Conservation (phyloP, 2,113 vertebrate genomes). For the Martes martes region DNA sequence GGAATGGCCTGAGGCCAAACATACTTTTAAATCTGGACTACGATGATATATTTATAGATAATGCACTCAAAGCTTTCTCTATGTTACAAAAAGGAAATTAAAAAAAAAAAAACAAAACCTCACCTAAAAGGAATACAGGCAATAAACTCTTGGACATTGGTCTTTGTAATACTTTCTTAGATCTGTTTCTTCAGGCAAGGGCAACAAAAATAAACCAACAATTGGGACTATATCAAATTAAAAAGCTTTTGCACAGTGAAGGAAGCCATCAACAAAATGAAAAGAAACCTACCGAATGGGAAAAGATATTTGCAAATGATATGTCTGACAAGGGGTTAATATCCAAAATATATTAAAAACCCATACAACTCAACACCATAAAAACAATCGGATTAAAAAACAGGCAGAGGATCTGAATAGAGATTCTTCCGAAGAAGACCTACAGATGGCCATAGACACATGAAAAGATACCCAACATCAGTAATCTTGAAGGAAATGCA, state of each 20-base stretch:
- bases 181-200: not conserved
- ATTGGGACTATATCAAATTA: not conserved
- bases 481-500: not conserved
- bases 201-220: not conserved
- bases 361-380: not conserved
- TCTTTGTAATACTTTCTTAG: not conserved
- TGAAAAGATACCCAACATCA: not conserved
- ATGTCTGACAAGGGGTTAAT: not conserved
- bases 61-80: not conserved
- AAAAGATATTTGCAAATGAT: not conserved
- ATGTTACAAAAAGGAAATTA: not conserved
- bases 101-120: not conserved
- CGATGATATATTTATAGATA: conserved; percentile 21
- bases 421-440: not conserved
- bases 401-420: not conserved
- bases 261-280: not conserved
- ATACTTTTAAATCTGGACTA: not conserved
- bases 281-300: not conserved
- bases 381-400: not conserved
- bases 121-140: not conserved
- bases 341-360: not conserved
- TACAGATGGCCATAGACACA: not conserved
- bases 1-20: not conserved
- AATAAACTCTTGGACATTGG: not conserved
- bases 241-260: not conserved